A percentile compares a stretch with the other conserved stretches of the same genome.
These are phyloP conservation scores for Polyommatus iphigenia DNA, from an alignment of 2,888 invertebrate species.

Conservation along the genomic window DNA sequence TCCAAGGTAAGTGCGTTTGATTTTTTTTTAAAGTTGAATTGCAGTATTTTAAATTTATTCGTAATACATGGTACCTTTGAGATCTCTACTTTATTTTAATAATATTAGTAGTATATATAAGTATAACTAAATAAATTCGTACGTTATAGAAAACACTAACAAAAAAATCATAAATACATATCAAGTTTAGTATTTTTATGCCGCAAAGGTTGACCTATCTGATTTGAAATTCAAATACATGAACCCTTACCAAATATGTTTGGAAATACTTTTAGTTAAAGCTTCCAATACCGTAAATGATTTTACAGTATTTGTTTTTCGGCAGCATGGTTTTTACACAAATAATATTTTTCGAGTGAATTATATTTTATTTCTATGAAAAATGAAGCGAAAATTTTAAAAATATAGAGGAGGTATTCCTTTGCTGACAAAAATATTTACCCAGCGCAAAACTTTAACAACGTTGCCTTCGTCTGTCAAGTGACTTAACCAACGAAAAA, in stretches of 20 bases:
- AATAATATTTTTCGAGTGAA: neutral
- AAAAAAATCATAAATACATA: neutral
- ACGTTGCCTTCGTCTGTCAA: neutral
- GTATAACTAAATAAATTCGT: neutral
- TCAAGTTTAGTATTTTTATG: neutral
- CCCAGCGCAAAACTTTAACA: neutral
- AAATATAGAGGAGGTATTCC: neutral
- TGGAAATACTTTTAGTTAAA: neutral
- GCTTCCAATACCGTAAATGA: constrained; percentile 1
- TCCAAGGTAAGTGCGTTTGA: constrained; percentile 79
- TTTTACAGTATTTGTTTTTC: neutral
- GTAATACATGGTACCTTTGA: neutral
- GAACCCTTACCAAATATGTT: constrained; percentile 17
- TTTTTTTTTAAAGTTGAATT: neutral
- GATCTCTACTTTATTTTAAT: neutral
- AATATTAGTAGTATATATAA: neutral
- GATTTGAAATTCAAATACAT: constrained; percentile 22
- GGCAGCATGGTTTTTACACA: neutral
- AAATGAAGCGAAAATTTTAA: neutral
- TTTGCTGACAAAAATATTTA: neutral
- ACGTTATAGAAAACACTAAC: neutral
- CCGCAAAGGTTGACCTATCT: constrained; percentile 13
- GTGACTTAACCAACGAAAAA: neutral
- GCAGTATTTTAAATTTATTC: neutral
- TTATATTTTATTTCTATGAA: neutral